Conservation (phyloP, 2,888 invertebrate species). For the Tenthredo scrophulariae region DNA sequence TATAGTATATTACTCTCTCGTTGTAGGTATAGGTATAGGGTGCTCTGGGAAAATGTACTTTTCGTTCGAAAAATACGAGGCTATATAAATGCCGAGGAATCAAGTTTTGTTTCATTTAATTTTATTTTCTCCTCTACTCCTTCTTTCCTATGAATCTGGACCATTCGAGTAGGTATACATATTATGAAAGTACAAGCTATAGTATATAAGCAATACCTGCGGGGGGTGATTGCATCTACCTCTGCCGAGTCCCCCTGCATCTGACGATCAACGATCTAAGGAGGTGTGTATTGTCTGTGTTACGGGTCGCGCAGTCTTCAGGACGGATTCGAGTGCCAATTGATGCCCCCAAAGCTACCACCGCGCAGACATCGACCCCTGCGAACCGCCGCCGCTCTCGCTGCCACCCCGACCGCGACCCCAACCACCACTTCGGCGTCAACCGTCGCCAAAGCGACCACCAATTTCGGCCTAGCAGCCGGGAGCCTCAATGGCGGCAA, state of each 20-base stretch:
- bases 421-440: constrained; percentile 69
- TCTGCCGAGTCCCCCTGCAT: constrained; percentile 43
- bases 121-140: neutral
- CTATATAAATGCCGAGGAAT: too few species aligned
- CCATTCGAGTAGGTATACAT: neutral
- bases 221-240: neutral
- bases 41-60: too few species aligned
- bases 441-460: constrained; percentile 60
- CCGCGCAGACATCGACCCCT: constrained; percentile 78
- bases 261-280: constrained; percentile 53
- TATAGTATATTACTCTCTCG: too few species aligned
- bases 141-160: neutral
- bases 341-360: constrained; percentile 83
- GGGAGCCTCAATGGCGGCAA: constrained; percentile 58
- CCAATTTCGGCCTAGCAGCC: constrained; percentile 54
- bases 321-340: constrained; percentile 82
- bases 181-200: neutral
- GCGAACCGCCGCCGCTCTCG: constrained; percentile 58
- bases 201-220: neutral
- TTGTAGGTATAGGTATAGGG: too few species aligned
- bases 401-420: constrained; percentile 63
- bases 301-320: constrained; percentile 79
- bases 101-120: neutral
- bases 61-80: too few species aligned
- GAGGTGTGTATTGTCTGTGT: constrained; percentile 60